Evolutionary conservation across 53 echinoderm and acorn worm genomes (phyloP), one percentile per base, ranked within the genome.

Genomic region (Paelopatides confundens): DNA sequence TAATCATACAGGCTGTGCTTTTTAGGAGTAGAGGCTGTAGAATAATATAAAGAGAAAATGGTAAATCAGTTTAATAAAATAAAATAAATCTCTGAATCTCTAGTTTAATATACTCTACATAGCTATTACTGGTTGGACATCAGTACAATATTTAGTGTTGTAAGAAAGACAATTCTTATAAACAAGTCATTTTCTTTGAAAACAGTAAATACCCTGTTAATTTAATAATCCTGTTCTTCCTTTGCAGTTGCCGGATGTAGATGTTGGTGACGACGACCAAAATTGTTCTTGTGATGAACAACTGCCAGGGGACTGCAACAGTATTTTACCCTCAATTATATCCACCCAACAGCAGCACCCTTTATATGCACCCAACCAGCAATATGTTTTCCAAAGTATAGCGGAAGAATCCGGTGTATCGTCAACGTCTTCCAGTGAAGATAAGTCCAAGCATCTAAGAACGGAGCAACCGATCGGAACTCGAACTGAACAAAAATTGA

Each of bases 291-390:
- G 81, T 13, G 81, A 81, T 52, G 81, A 81, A 31, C n/a, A n/a
- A n/a, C 74, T 53, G 81, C 58, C 81, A 81, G 81, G 81, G 81
- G 81, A 81, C 49, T 81, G 58, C 50, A 54, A 33, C 31, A 81
- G 81, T 52, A 50, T 58, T 5, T 51, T 53, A 81, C 49, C 81
- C 24, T 52, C 52, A 35, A 26, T 53, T 7, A 26, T 68, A 33
- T 12, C 69, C 34, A 27, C 24, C 58, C 58, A 58, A 1, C 58
- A 58, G 18, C 74, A 32, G 27, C 40, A 74, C 47, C 24, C 39
- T 40, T 74, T 26, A 8, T n/a, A 39, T n/a, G 40, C 39, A 18
- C 38, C 38, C 74, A 32, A 40, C 47, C 74, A 74, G 40, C 74
- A 74, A 6, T 74, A 39, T 74, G 46, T 28, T 74, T 74, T 74